These are phyloP conservation scores for Macrotrachela quadricornifera DNA, from an alignment of 1,140 invertebrate species.

Conservation along the genomic window DNA sequence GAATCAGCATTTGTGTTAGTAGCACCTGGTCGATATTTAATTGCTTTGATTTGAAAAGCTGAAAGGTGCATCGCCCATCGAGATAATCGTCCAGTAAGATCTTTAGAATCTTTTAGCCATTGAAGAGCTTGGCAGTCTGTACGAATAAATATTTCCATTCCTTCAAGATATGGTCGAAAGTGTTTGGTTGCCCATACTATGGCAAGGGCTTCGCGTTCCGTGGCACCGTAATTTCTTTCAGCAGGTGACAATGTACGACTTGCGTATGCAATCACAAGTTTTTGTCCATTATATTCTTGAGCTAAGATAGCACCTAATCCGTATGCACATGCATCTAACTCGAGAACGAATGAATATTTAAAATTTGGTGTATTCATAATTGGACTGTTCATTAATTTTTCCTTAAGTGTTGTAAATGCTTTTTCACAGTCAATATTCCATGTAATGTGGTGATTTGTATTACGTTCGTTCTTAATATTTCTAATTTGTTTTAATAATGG, in stretches of 20 bases:
- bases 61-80: conserved; percentile 11
- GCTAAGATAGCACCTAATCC: conserved; percentile 10
- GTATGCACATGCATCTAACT: conserved; percentile 10
- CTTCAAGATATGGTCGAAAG: not conserved
- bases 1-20: not conserved
- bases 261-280: not conserved
- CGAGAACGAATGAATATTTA: conserved; percentile 9
- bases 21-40: not conserved
- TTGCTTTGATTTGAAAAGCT: conserved; percentile 10
- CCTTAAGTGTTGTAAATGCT: conserved; percentile 10
- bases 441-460: not conserved
- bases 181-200: conserved; percentile 10
- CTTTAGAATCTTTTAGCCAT: conserved; percentile 28
- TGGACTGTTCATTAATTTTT: conserved; percentile 7
- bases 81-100: conserved; percentile 22
- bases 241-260: not conserved
- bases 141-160: not conserved
- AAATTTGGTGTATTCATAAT: conserved; percentile 10
- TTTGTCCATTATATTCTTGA: conserved; percentile 8
- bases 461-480: too few relatives aligned
- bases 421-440: conserved; percentile 4
- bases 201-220: conserved; percentile 22
- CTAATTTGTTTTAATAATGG: too few relatives aligned
- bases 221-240: conserved; percentile 14
- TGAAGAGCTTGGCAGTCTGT: conserved; percentile 33